A percentile compares a stretch with the other conserved stretches of the same genome.
These are phyloP conservation scores for Lasiurus cinereus DNA, from an alignment of 2,113 vertebrate species.

Conservation along the genomic window DNA sequence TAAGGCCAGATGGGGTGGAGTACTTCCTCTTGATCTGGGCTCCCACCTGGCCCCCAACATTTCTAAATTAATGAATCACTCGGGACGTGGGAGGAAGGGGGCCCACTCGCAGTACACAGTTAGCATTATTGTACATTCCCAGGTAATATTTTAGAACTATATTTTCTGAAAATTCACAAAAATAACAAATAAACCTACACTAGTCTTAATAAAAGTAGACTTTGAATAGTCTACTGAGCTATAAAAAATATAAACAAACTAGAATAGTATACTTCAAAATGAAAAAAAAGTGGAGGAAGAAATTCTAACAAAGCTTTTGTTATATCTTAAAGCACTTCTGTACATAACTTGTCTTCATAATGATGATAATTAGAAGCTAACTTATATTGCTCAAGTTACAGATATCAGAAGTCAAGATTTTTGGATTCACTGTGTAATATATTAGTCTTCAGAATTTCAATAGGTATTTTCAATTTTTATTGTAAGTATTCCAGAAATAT, in stretches of 20 bases:
- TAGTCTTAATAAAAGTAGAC: neutral
- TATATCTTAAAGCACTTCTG: neutral
- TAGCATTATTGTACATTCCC: neutral
- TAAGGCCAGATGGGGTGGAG: too few species aligned
- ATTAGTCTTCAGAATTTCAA: neutral
- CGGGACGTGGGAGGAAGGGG: too few species aligned
- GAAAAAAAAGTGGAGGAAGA: neutral
- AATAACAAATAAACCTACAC: neutral
- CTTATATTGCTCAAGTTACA: neutral
- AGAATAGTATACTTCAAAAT: neutral
- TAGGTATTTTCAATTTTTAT: conserved; percentile 1
- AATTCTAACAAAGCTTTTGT: neutral
- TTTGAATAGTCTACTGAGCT: neutral
- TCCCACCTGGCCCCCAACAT: too few species aligned
- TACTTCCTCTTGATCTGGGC: too few species aligned
- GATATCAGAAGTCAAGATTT: conserved; percentile 1
- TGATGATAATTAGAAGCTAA: neutral
- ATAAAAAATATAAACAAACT: neutral
- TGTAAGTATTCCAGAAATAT: neutral
- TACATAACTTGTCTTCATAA: neutral
- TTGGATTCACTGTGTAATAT: neutral
- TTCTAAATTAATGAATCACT: too few species aligned
- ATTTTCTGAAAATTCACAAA: conserved; percentile 8
- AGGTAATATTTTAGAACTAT: neutral
- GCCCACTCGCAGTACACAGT: neutral